phyloP scores from a whole-genome alignment of 2,888 invertebrate genomes.

The Rhamphomyia laevipes region DNA sequence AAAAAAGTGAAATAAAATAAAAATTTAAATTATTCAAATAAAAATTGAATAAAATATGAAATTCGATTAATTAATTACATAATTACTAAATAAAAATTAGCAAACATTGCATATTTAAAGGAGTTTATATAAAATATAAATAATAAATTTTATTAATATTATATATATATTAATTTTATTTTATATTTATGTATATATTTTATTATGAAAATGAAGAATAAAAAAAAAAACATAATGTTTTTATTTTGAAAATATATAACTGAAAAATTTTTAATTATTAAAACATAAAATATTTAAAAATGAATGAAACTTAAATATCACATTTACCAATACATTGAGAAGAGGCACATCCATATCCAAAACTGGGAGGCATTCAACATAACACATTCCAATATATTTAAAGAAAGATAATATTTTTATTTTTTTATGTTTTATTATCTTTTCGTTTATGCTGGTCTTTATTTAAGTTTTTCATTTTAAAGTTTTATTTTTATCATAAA shows the following conservation, averaged over 20 bases:
- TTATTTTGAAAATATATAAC: constrained; percentile 1
- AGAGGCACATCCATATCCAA: constrained; percentile 25
- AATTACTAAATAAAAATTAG: too few relatives aligned
- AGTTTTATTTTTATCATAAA: background rate
- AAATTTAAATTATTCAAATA: too few relatives aligned
- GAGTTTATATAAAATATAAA: too few relatives aligned
- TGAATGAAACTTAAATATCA: constrained; percentile 30
- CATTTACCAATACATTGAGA: constrained; percentile 31
- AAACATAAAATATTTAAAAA: constrained; percentile 1
- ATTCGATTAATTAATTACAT: too few relatives aligned
- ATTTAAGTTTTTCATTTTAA: constrained; percentile 8
- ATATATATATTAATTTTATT: too few relatives aligned
- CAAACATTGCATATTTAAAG: too few relatives aligned
- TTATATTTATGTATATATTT: too few relatives aligned
- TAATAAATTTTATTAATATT: too few relatives aligned
- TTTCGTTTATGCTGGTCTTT: background rate
- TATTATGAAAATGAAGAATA: constrained; percentile 2
- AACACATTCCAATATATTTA: constrained; percentile 23
- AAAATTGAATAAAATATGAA: too few relatives aligned
- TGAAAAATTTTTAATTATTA: constrained; percentile 3
- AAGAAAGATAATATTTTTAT: constrained; percentile 17
- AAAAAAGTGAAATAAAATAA: too few relatives aligned
- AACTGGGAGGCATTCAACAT: constrained; percentile 25
- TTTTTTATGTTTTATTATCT: constrained; percentile 1
- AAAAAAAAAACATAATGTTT: too few relatives aligned